Conservation (phyloP, 2,113 vertebrate genomes). For the Rhagologus leucostigma region DNA sequence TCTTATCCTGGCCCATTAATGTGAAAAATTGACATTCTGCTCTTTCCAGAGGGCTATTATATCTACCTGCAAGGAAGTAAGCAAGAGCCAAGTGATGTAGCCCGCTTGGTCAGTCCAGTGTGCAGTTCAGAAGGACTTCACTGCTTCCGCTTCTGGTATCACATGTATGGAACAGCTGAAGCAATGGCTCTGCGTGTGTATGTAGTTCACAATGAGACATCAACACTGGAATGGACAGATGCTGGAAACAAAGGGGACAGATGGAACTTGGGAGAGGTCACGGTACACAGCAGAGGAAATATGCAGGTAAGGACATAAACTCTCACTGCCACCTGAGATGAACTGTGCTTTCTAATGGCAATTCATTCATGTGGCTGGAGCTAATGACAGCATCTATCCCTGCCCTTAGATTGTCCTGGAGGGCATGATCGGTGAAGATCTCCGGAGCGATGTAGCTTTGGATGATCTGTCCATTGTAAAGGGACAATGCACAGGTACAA, state of each 20-base stretch:
- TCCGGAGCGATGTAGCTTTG: constrained; percentile 72
- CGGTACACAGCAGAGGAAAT: background rate
- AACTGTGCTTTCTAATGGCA: accelerated
- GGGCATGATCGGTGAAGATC: constrained; percentile 69
- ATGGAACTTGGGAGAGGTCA: background rate
- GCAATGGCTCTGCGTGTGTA: constrained; percentile 73
- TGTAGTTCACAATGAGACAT: constrained; percentile 20
- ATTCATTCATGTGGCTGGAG: accelerated
- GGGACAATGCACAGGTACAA: constrained; percentile 70
- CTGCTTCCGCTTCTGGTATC: constrained; percentile 82
- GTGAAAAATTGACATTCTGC: background rate
- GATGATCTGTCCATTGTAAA: constrained; percentile 73
- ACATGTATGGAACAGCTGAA: constrained; percentile 74
- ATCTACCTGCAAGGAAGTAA: constrained; percentile 73
- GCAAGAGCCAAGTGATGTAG: constrained; percentile 49
- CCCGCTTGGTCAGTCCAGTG: constrained; percentile 67
- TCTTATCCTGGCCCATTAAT: background rate
- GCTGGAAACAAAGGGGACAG: background rate
- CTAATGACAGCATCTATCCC: background rate
- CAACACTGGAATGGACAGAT: constrained; percentile 52
- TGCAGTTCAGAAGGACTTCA: constrained; percentile 61
- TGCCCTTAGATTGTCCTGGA: constrained; percentile 76
- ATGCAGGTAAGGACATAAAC: background rate
- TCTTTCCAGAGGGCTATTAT: constrained; percentile 74
- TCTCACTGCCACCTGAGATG: background rate